Percentiles rank a stretch among this genome's conserved stretches.
phyloP scores from a whole-genome alignment of 2,113 vertebrate genomes.

The Nycticorax nycticorax region DNA sequence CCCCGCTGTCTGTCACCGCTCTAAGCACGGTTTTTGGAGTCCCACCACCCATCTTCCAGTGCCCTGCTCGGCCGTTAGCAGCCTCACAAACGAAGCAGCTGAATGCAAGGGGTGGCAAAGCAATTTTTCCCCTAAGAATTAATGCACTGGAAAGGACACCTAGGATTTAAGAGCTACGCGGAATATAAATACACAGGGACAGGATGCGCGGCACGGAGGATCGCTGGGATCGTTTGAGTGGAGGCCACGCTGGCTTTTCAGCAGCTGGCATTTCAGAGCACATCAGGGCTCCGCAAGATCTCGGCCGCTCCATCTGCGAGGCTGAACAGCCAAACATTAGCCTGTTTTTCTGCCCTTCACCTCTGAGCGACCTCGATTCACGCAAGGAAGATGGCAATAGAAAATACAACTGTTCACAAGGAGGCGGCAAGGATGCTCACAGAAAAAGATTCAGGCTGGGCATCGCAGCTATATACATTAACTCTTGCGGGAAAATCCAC shows the following conservation, averaged over 20 bases:
- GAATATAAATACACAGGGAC: neutral
- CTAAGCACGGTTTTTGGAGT: neutral
- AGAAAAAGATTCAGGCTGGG: neutral
- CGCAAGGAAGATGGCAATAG: accelerated
- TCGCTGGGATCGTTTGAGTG: neutral
- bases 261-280: neutral
- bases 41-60: neutral
- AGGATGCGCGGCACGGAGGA: neutral
- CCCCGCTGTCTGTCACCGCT: neutral
- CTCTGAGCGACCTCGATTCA: neutral
- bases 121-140: neutral
- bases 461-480: neutral
- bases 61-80: neutral
- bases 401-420: neutral
- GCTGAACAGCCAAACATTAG: neutral
- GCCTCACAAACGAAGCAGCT: neutral
- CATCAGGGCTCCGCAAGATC: neutral
- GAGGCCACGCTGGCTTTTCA: neutral
- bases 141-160: neutral
- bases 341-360: neutral
- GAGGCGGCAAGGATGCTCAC: neutral
- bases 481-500: neutral
- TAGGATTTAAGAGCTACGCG: neutral
- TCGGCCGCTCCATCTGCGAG: neutral
- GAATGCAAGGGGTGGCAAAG: neutral